Percentiles rank a stretch among this genome's conserved stretches.
phyloP scores from a whole-genome alignment of 2,797 vertebrate species.

The Pseudochirops cupreus region DNA sequence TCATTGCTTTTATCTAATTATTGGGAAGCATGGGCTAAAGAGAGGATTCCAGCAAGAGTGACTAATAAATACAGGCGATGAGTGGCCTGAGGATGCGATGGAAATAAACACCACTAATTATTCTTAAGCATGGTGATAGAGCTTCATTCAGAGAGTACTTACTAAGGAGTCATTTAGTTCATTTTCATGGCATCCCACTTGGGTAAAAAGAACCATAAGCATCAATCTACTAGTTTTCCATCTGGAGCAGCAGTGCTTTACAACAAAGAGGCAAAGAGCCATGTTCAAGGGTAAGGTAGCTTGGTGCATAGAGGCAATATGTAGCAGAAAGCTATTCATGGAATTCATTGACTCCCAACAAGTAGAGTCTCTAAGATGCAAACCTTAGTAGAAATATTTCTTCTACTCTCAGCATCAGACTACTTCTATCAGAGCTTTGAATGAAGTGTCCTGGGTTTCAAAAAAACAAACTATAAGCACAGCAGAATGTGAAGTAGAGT shows the following conservation, averaged over 20 bases:
- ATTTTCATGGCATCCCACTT: background rate
- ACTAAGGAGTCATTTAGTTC: background rate
- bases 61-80: background rate
- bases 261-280: background rate
- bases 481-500: background rate
- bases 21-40: slow-evolving; percentile 32
- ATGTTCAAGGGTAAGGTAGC: background rate
- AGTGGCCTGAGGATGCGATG: background rate
- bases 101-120: background rate
- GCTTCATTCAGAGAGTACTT: slow-evolving; percentile 25
- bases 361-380: background rate
- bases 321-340: background rate
- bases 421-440: background rate
- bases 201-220: background rate
- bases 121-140: background rate
- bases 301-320: background rate
- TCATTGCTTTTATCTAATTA: slow-evolving; percentile 47
- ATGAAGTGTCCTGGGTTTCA: background rate
- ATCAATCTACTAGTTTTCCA: slow-evolving; percentile 5
- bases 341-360: background rate
- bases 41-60: background rate
- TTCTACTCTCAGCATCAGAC: background rate
- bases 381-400: background rate
- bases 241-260: background rate
- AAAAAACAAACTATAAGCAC: background rate